Base-by-base conservation (phyloP, 2,888 invertebrate genomes). In the Eristalis intricaria region DNA sequence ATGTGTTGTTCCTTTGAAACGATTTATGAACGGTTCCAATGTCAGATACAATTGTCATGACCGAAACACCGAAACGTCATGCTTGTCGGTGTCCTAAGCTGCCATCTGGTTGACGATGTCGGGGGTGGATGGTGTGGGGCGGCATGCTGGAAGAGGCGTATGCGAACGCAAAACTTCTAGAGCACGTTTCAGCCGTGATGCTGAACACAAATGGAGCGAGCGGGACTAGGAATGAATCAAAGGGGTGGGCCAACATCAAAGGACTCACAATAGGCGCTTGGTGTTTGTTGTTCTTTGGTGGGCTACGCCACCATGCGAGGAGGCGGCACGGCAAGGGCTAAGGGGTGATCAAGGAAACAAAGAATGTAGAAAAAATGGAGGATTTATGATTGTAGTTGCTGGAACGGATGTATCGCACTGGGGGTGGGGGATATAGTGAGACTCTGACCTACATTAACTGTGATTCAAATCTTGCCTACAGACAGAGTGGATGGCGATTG, bases 11-110 rank as follows among this genome's bases (percentile, higher is more conserved):
- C 50, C 71, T 68, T 80, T 84, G 19, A 38, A 80, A 65, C 71
- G 65, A 87, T 87, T 87, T 87, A 87, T 87, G 87, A 84, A 84
- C 56, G 80, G 73, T 80, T 73, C 76, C 60, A 84, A 80, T 84
- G 87, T 87, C 87, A 84, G 75, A 79, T 79, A 76, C 79, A 87
- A 84, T 71, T 87, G 87, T 80, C 87, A 80, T 76, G 79, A 76
- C 43, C 60, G 61, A 65, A 50, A 70, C 50, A 76, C 26, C 71
- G 66, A 32, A 70, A 78, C 76, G 74, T 86, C 66, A 75, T 75
- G 75, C 75, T 76, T 38, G 83, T 65, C 65, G 64, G 76, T 63
- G 29, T 64, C 40, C 75, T 78, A 65, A 83, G 50, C 50, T 50
- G 50, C 50, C 50, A 50, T 50, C 50, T 50, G 50, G 7, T 50